Evolutionary conservation across 2,113 vertebrate species (phyloP), one percentile per base, ranked within the genome.

Genomic region (Vulpes vulpes): DNA sequence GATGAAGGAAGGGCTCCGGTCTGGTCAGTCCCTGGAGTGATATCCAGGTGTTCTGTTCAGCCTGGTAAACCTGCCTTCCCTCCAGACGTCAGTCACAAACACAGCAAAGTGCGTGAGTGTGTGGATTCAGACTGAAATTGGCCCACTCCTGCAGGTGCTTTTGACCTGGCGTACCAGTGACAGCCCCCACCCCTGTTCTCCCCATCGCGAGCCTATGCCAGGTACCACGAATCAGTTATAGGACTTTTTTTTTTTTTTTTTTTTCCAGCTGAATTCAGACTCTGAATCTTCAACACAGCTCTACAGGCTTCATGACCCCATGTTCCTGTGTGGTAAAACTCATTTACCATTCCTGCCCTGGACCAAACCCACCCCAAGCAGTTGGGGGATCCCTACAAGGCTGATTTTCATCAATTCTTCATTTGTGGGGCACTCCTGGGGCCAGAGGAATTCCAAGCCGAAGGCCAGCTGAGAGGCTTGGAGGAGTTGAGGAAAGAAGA

Each of bases 231-330:
- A 16, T 51, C 3, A 12, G 3, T 62, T 53, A 3, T 16, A 62
- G 69, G 4, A 1, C 7, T 59, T 9, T 35, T 43, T 62, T 43
- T 11, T 23, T 35, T 35, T 35, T 35, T 35, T 76, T 57, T 7
- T n/a, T 38, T 53, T 14, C 59, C 16, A 49, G 69, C 78, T 74
- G 19, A 55, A 17, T 93, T 55, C 64, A 71, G 69, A 67, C 15
- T 84, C 71, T 23, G 35, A n/a, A 30, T n/a, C 49, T 16, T 60
- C 49, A 57, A 6, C 57, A 60, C 25, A 27, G 62, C n/a, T 83
- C 25, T 83, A 22, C 30, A 43, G 25, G 55, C 10, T 1, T 51
- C 62, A 9, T 0, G 0, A 30, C 20, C 30, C 43, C 17, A 1
- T 1, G 3, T 38, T 71, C 32, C 17, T 38, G 25, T 20, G 27